Evolutionary conservation across 92 coral and sea anemone genomes (phyloP), one percentile per base, ranked within the genome.

Genomic region (Palythoa grandiflora): DNA sequence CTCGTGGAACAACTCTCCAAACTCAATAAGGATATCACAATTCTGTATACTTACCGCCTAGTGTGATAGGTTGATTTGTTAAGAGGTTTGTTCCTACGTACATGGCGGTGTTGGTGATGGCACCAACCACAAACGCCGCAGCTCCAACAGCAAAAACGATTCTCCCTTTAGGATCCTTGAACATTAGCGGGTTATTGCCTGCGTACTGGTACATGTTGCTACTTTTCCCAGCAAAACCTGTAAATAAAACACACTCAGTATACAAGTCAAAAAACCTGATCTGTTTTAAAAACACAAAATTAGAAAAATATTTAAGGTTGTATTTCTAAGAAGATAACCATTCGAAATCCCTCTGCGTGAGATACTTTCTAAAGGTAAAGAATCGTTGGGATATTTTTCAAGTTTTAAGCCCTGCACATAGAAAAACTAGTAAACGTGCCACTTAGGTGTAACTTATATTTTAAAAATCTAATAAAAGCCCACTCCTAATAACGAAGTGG

Each of bases 201-300:
- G 92, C 95, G 60, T 94, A 94, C 20, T 89, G 84, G 88, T 94
- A 94, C 44, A 94, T 87, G 71, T 92, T 94, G 84, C 87, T 90
- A 20, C 91, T 91, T 28, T 88, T 65, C n/a, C 93, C 93, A 53
- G 81, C 76, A 84, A 91, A 91, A 50, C 89, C 91, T 88, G 74
- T 78, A 3, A 47, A 11, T 14, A 28, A 21, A 38, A 20, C 16
- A 72, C 39, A 1, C 9, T 53, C 28, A 44, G 4, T 8, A 8
- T 44, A 3, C 50, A 59, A 59, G 13, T 17, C 13, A 15, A 4
- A 13, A 59, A 53, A 53, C 9, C 60, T 53, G 60, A 9, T 53
- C 9, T 53, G 2, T 53, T 53, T 53, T 9, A 28, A 28, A 28
- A 28, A 28, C 28, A 28, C 28, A 28, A 28, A 28, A 28, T 28